A percentile compares a stretch with the other conserved stretches of the same genome.
Evolutionary conservation across 2,113 vertebrate species (phyloP).

Genomic region (Thamnophis sirtalis): DNA sequence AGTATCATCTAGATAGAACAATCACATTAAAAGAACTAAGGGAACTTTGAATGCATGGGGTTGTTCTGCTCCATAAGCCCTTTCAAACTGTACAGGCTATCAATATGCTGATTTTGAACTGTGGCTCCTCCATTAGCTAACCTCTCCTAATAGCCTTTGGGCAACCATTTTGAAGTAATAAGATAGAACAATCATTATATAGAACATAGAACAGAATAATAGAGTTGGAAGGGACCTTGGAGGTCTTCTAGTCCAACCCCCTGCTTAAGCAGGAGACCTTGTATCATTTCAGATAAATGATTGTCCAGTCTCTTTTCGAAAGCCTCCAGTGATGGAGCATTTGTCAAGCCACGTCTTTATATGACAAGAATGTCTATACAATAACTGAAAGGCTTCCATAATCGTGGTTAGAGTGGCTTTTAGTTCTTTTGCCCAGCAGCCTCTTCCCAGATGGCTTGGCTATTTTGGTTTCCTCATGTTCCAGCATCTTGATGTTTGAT

Average conservation of each 20-base stretch:
- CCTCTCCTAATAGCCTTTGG: not conserved
- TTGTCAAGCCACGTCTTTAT: not conserved
- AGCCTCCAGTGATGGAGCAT: not conserved
- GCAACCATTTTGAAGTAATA: not conserved
- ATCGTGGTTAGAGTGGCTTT: conserved; percentile 39
- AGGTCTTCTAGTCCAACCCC: not conserved
- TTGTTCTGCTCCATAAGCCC: not conserved
- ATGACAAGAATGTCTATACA: not conserved
- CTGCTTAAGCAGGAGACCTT: not conserved
- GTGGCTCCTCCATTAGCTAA: not conserved
- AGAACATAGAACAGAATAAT: not conserved
- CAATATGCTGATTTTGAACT: not conserved
- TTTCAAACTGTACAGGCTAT: not conserved
- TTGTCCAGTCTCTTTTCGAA: not conserved
- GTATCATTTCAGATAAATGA: not conserved
- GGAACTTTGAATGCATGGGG: too few relatives aligned
- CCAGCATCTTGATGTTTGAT: conserved; percentile 66
- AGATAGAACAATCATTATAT: not conserved
- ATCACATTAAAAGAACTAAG: not conserved
- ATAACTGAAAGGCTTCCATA: conserved; percentile 22
- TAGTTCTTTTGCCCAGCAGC: conserved; percentile 45
- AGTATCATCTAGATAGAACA: not conserved
- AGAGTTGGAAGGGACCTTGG: not conserved
- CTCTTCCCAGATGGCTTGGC: conserved; percentile 61
- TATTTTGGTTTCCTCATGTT: conserved; percentile 54